Evolutionary conservation across 2,113 vertebrate genomes (phyloP), one percentile per base, ranked within the genome.

Genomic region (Hoplias malabaricus): DNA sequence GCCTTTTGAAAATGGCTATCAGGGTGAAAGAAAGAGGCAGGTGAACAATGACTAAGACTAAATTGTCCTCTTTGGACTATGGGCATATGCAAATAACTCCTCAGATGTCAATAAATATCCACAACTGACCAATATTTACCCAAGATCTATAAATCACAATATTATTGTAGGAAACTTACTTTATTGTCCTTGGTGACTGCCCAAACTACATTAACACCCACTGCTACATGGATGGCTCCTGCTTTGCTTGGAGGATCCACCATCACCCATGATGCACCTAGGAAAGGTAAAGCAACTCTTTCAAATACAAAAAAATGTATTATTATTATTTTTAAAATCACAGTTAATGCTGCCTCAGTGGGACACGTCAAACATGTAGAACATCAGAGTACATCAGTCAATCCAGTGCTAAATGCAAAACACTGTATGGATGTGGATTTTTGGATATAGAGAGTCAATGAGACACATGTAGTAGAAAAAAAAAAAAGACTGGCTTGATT

Each of bases 111-210:
- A 8, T 9, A 57, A 57, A 11, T 14, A n/a, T 16, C 14, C 4
- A 31, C 31, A 2, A 19, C 48, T 36, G 12, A 71, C n/a, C 25
- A 67, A 9, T 38, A 70, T 3, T 13, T 19, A n/a, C 50, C 19
- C n/a, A 7, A n/a, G 14, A 9, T 62, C 8, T 9, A 19, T 34
- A n/a, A 29, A 31, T 4, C 13, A 67, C 1, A 43, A 56, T 29
- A 42, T 43, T 29, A 6, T 9, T n/a, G 38, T 14, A 56, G 21
- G 12, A 3, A 29, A 38, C 91, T 94, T 90, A 98, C 98, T 86
- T 96, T 98, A 66, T 90, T 93, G 62, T 99, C 96, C 76, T 98
- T 98, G 5, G 96, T 98, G 79, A 98, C 85, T 5, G 96, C 95
- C 97, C 98, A 99, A 72, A 98, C 96, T 61, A 98, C 97, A 4